A percentile compares a stretch with the other conserved stretches of the same genome.
phyloP scores from a whole-genome alignment of 2,113 vertebrate species.

The Chiloscyllium plagiosum region DNA sequence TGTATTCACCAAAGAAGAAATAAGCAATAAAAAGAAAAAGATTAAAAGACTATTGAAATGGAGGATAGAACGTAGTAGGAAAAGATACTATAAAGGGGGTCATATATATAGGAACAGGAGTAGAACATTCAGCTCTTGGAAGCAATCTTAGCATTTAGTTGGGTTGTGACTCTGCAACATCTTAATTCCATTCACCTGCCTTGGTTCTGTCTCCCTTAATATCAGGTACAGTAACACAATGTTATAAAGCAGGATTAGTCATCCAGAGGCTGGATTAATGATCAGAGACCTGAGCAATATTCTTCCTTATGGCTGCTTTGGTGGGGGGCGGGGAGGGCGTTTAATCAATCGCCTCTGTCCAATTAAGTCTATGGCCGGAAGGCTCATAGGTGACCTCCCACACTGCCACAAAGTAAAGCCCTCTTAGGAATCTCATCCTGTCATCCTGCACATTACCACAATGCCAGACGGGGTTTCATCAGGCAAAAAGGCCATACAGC shows the following conservation, averaged over 20 bases:
- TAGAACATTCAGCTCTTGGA: too few relatives aligned
- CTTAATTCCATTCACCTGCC: not conserved
- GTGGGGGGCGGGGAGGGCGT: too few relatives aligned
- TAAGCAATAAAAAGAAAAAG: not conserved
- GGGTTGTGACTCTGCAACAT: not conserved
- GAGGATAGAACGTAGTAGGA: not conserved
- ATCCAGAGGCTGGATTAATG: not conserved
- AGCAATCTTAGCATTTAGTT: not conserved
- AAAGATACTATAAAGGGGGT: not conserved
- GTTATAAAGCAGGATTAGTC: not conserved
- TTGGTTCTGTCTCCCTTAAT: not conserved
- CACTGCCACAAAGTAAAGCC: too few relatives aligned
- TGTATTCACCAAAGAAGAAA: not conserved
- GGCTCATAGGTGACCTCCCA: too few relatives aligned
- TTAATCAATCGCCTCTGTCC: too few relatives aligned
- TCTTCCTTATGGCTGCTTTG: too few relatives aligned
- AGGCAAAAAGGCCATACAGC: too few relatives aligned
- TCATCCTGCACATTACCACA: too few relatives aligned
- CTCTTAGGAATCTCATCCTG: too few relatives aligned
- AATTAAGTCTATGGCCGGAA: too few relatives aligned
- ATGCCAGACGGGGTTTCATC: too few relatives aligned
- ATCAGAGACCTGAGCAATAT: too few relatives aligned
- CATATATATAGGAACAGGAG: not conserved
- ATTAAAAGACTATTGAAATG: not conserved
- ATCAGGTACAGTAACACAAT: not conserved